Evolutionary conservation across 2,113 vertebrate genomes (phyloP).

Genomic region (Cheirogaleus medius): DNA sequence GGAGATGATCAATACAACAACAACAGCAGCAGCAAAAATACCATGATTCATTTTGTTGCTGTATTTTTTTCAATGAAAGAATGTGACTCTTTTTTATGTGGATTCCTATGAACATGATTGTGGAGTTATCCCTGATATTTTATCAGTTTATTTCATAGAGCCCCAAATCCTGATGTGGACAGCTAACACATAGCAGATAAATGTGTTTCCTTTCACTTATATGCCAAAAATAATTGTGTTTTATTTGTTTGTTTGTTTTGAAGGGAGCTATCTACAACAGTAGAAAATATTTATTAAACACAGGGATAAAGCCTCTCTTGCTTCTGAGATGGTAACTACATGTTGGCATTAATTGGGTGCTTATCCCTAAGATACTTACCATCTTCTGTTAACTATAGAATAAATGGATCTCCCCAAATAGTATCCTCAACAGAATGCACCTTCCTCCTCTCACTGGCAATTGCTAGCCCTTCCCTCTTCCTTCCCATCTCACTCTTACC

Average conservation of each 20-base stretch:
- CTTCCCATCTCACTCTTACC: background rate
- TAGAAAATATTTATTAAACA: background rate
- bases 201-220: background rate
- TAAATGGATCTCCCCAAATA: background rate
- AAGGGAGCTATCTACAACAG: background rate
- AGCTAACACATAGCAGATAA: background rate
- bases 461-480: rapidly evolving
- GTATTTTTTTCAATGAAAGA: background rate
- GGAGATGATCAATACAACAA: background rate
- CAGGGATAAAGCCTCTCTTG: too few relatives aligned
- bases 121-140: background rate
- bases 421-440: too few relatives aligned
- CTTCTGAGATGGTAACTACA: too few relatives aligned
- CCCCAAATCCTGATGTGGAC: background rate
- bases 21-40: background rate
- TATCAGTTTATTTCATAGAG: background rate
- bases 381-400: background rate
- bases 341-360: too few relatives aligned
- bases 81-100: background rate
- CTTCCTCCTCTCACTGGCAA: background rate
- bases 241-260: background rate
- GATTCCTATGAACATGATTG: background rate
- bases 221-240: background rate
- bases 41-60: background rate
- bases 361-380: too few relatives aligned